Percentiles rank a stretch among this genome's conserved stretches.
phyloP scores from a whole-genome alignment of 2,888 invertebrate genomes.

The Petrolisthes manimaculis region DNA sequence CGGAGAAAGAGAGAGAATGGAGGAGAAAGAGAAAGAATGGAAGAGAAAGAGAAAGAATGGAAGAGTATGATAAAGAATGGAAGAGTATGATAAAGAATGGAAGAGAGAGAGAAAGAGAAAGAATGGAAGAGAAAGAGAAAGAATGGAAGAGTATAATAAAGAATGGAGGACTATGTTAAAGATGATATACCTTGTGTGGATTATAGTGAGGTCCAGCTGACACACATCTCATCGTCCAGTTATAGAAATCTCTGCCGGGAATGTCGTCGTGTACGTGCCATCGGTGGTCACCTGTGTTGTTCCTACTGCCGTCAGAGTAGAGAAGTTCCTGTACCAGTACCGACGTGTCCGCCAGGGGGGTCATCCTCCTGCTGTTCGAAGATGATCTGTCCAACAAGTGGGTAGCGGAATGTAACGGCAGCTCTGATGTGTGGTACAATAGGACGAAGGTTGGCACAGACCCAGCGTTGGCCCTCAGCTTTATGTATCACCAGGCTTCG shows the following conservation, averaged over 20 bases:
- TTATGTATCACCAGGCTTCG: slow-evolving; percentile 84
- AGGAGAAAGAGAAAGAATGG: neutral
- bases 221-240: slow-evolving; percentile 87
- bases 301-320: slow-evolving; percentile 84
- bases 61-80: neutral
- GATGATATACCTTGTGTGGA: slow-evolving; percentile 81
- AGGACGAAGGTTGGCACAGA: slow-evolving; percentile 70
- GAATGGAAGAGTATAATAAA: neutral
- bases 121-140: neutral
- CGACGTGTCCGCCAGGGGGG: slow-evolving; percentile 87
- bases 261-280: slow-evolving; percentile 87
- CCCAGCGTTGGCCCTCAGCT: slow-evolving; percentile 68
- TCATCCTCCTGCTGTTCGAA: slow-evolving; percentile 84
- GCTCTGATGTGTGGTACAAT: slow-evolving; percentile 77
- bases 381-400: slow-evolving; percentile 85
- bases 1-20: neutral
- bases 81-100: too few species aligned
- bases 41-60: neutral
- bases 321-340: slow-evolving; percentile 86
- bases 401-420: slow-evolving; percentile 86
- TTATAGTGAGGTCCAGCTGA: slow-evolving; percentile 84
- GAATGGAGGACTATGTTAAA: neutral
- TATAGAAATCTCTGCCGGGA: slow-evolving; percentile 89
- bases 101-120: neutral
- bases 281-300: slow-evolving; percentile 72